Evolutionary conservation across 2,888 invertebrate species (phyloP).

Genomic region (Amblyteles armatorius): DNA sequence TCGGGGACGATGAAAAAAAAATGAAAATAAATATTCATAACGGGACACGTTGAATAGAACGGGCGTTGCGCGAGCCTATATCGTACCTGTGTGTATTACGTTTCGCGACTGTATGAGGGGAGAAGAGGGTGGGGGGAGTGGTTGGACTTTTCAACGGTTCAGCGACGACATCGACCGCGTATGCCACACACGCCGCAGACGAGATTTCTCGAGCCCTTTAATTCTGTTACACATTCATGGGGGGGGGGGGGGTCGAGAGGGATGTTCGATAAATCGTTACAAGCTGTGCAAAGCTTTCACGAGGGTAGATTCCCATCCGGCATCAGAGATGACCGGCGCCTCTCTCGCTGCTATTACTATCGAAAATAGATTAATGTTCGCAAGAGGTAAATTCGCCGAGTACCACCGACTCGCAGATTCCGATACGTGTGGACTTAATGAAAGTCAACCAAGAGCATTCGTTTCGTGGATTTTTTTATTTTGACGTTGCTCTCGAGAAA

Average conservation of each 20-base stretch:
- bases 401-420: background rate
- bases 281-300: conserved; percentile 28
- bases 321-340: conserved; percentile 25
- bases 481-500: no score
- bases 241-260: background rate
- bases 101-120: background rate
- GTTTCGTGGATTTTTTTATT: background rate
- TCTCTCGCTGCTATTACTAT: background rate
- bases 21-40: conserved; percentile 8
- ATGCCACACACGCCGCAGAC: conserved; percentile 1
- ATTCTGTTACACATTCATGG: conserved; percentile 40
- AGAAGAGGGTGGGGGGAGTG: background rate
- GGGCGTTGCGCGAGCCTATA: background rate
- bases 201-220: conserved; percentile 43
- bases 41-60: conserved; percentile 14
- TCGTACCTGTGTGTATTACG: conserved; percentile 8
- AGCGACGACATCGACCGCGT: conserved; percentile 5
- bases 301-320: conserved; percentile 16
- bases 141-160: conserved; percentile 1
- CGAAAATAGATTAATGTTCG: conserved; percentile 3
- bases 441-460: background rate
- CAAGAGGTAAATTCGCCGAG: background rate
- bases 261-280: conserved; percentile 60
- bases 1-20: background rate
- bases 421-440: background rate